Evolutionary conservation across 2,113 vertebrate species (phyloP), one percentile per base, ranked within the genome.

Genomic region (Cairina moschata): DNA sequence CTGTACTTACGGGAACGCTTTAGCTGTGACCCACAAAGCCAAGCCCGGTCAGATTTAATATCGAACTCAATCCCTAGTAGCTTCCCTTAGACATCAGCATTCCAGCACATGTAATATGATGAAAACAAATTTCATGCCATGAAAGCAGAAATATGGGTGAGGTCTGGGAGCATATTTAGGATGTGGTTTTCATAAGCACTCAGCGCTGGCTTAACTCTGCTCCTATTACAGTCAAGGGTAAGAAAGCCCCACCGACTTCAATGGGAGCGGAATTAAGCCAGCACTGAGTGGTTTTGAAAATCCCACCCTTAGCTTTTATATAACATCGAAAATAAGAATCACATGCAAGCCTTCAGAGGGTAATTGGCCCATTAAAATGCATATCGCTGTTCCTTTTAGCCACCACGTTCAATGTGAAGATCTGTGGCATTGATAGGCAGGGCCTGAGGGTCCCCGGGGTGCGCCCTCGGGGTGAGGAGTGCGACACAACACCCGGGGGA

Each of bases 61-160:
- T 42, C 56, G 77, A 92, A 29, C 77, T 94, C 80, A 78, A 10
- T 65, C 88, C 92, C 88, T 83, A 55, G 83, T 66, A 93, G 74
- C 83, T 96, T 96, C 93, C 63, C 78, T 87, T 80, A 80, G 81
- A 91, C 83, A 93, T 84, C 86, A 94, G 83, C 93, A 91, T 94
- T 93, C 91, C 94, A 94, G 86, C 67, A 89, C 78, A 92, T 89
- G 74, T 87, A 92, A 93, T n/a, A 87, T 14, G 89, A 91, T 73
- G 92, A 94, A 95, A 97, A 96, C 91, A 96, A 93, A 91, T 91
- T 89, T 95, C 91, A 87, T 94, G 92, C 95, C 83, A 91, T 95
- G 92, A 96, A 95, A 96, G 92, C 55, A 96, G 84, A 96, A 95
- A 94, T 83, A 89, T 90, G 96, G 88, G 86, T 93, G 92, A 96